Conservation (phyloP, 2,888 invertebrate species). For the Polylopha cassiicola region DNA sequence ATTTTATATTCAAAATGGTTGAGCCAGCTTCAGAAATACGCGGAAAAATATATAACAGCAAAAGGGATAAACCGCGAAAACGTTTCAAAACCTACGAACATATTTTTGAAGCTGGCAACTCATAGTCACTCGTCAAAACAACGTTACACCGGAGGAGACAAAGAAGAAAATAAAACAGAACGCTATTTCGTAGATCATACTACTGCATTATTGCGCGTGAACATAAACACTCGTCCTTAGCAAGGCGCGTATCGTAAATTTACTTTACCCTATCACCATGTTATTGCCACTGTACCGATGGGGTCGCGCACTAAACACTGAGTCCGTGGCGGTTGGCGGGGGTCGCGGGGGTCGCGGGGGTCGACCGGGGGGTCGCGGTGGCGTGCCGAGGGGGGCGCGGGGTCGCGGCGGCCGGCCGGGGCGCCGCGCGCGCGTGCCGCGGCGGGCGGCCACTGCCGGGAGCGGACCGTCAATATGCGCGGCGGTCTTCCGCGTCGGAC, state of each 20-base stretch:
- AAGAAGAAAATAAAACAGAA: slow-evolving; percentile 23
- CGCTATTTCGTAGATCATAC: slow-evolving; percentile 28
- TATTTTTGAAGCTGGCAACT: slow-evolving; percentile 45
- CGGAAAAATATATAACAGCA: too few relatives aligned
- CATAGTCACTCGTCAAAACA: slow-evolving; percentile 27
- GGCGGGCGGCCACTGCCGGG: slow-evolving; percentile 13
- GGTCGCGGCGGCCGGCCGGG: slow-evolving; percentile 5
- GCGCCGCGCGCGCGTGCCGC: slow-evolving; percentile 26
- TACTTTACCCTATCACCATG: slow-evolving; percentile 20
- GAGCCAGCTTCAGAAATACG: slow-evolving; percentile 45
- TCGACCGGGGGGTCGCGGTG: slow-evolving; percentile 10
- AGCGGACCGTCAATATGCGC: slow-evolving; percentile 65
- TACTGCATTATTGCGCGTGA: slow-evolving; percentile 33
- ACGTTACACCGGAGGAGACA: slow-evolving; percentile 22
- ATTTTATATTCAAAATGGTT: slow-evolving; percentile 37
- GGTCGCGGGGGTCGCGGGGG: slow-evolving; percentile 12
- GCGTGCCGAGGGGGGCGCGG: slow-evolving; percentile 7
- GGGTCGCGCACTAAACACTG: too few relatives aligned
- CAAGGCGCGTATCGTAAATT: slow-evolving; percentile 10
- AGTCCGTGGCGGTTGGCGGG: not conserved
- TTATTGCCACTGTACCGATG: slow-evolving; percentile 13
- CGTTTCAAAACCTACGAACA: too few relatives aligned
- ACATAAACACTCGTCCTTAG: slow-evolving; percentile 20
- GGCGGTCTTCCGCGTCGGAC: slow-evolving; percentile 65
- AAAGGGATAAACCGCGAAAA: too few relatives aligned